Base-by-base conservation (phyloP, 1,140 invertebrate genomes). In the Drosophila nannoptera region DNA sequence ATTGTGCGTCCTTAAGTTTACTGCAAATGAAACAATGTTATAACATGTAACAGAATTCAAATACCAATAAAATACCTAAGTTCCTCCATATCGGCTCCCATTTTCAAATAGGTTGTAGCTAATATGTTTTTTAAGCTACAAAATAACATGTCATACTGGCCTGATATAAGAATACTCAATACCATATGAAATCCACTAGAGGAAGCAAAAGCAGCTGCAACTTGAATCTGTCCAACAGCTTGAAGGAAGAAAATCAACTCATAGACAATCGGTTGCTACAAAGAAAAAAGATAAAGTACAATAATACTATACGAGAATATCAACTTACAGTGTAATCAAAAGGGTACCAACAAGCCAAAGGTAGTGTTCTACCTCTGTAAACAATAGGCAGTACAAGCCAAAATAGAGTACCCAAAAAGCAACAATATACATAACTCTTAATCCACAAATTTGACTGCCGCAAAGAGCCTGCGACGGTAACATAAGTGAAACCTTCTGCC, bases 331-430 rank as follows among this genome's bases (percentile, higher is more conserved):
- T 87, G 62, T 77, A 87, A 61, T 88, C 84, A 29, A 88, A 81
- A 16, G 87, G 87, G 81, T 88, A 88, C 87, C 87, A 88, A 53
- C 87, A 88, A 55, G 73, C 72, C n/a, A 88, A 62, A 0, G 87
- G 87, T 7, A 88, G 59, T 42, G 73, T 87, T 11, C 67, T 63
- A 49, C 89, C 87, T 11, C 70, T 52, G 22, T 87, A 75, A 14
- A 66, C 78, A 9, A 88, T 75, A 5, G 87, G 87, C n/a, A 88
- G 53, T 4, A 64, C 52, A 0, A 83, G 60, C 87, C 87, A 88
- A 54, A 88, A 87, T 38, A 86, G 73, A 1, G 81, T 80, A 11
- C 87, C 87, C 12, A 82, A 55, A 55, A 70, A 86, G n/a, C 87
- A 88, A 33, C 75, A 82, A 22, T 78, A 86, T 4, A 87, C 75